These are phyloP conservation scores for Drosophila kuntzei DNA, from an alignment of 2,888 invertebrate species.

Conservation along the genomic window DNA sequence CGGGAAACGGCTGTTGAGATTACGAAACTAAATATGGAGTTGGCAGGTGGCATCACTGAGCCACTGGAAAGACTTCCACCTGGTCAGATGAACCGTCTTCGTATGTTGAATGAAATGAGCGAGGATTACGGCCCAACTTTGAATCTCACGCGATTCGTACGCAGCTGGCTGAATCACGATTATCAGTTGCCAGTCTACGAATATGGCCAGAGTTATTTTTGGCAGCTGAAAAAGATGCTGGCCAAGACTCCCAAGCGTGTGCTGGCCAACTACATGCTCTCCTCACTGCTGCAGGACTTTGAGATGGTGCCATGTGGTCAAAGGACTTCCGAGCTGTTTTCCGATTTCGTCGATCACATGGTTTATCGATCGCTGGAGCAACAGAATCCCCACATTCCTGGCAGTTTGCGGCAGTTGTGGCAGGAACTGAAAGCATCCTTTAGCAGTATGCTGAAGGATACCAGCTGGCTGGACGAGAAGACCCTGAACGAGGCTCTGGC, in stretches of 20 bases:
- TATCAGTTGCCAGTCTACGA: slow-evolving; percentile 79
- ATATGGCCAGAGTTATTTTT: slow-evolving; percentile 73
- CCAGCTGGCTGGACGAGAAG: slow-evolving; percentile 66
- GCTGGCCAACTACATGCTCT: slow-evolving; percentile 83
- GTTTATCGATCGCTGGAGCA: slow-evolving; percentile 64
- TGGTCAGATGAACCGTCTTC: slow-evolving; percentile 64
- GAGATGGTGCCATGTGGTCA: slow-evolving; percentile 65
- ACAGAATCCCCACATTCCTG: slow-evolving; percentile 58
- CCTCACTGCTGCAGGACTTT: slow-evolving; percentile 71
- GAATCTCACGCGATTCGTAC: slow-evolving; percentile 76
- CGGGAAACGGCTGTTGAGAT: slow-evolving; percentile 64
- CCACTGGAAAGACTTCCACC: slow-evolving; percentile 52
- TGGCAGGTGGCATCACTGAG: slow-evolving; percentile 62
- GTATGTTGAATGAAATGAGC: slow-evolving; percentile 68
- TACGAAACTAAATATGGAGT: slow-evolving; percentile 56
- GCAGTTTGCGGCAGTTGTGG: slow-evolving; percentile 71
- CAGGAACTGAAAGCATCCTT: slow-evolving; percentile 71
- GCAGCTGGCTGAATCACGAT: slow-evolving; percentile 77
- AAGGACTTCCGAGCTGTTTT: slow-evolving; percentile 64
- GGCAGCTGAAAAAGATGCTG: slow-evolving; percentile 70
- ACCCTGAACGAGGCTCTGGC: slow-evolving; percentile 69
- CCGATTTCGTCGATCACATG: slow-evolving; percentile 79
- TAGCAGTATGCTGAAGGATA: slow-evolving; percentile 53
- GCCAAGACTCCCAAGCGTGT: slow-evolving; percentile 64
- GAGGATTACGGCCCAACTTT: slow-evolving; percentile 67